A percentile compares a stretch with the other conserved stretches of the same genome.
Conservation (phyloP, 2,797 vertebrate species). For the Decapterus maruadsi region DNA sequence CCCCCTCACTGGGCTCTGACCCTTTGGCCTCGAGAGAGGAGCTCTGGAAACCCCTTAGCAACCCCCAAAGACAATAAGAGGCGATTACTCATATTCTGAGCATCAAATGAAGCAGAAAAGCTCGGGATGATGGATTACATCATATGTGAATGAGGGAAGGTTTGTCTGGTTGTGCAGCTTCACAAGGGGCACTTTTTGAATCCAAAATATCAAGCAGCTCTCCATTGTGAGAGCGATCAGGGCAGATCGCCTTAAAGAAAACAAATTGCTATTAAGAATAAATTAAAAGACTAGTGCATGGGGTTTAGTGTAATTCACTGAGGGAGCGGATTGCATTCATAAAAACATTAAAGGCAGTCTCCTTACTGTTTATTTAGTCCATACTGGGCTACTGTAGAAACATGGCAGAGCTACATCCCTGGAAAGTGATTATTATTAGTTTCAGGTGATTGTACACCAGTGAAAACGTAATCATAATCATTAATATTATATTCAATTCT, state of each 20-base stretch:
- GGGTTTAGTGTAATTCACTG: too few relatives aligned
- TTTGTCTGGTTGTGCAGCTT: constrained; percentile 42
- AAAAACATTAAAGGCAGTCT: too few relatives aligned
- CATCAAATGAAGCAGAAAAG: constrained; percentile 71
- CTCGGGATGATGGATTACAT: constrained; percentile 71
- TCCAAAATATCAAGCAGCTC: constrained; percentile 33
- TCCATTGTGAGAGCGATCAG: constrained; percentile 1
- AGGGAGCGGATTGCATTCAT: too few relatives aligned
- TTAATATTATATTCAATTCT: too few relatives aligned
- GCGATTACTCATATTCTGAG: constrained; percentile 79
- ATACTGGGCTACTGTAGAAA: too few relatives aligned
- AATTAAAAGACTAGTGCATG: too few relatives aligned
- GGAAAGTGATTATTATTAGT: too few relatives aligned
- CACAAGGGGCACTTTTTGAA: constrained; percentile 28
- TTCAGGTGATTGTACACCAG: too few relatives aligned
- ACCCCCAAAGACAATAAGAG: constrained; percentile 75
- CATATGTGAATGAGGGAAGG: constrained; percentile 51
- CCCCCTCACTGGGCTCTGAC: constrained; percentile 74
- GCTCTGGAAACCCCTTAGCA: constrained; percentile 75
- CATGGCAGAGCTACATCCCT: too few relatives aligned
- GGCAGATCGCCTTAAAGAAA: constrained; percentile 4
- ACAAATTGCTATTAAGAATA: not conserved
- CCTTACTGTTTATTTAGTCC: too few relatives aligned
- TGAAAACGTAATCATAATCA: too few relatives aligned
- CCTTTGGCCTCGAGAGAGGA: constrained; percentile 63